Base-by-base conservation (phyloP, 2,888 invertebrate species). In the Drosophila setosimentum region DNA sequence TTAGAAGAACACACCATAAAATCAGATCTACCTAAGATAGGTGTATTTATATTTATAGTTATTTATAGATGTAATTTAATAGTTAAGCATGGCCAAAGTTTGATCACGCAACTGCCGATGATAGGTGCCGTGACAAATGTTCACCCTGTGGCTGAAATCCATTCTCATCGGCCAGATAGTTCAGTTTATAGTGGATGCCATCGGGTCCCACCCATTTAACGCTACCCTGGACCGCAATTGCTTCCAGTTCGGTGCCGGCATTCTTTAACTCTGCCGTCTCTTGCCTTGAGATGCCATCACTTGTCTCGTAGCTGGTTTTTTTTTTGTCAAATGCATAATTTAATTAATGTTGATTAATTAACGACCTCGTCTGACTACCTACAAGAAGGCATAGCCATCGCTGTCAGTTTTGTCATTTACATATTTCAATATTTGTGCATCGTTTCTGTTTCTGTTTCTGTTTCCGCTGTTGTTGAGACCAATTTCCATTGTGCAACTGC, bases 331-430 rank as follows among this genome's bases (percentile, higher is more conserved):
- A 35, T 27, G 54, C 32, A 33, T 13, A 35, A 2, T 29, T 30
- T 35, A 16, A 30, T 18, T 45, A 30, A 48, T 18, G 30, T 63
- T 11, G 40, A 6, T 66, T n/a, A 21, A 24, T 21, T 16, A 30
- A 16, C 40, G 42, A 27, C n/a, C 11, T 33, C 13, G 18, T 51
- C 33, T 24, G 8, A 33, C 30, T 45, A 82, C 90, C 94, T 93
- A 94, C 94, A 93, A 94, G 81, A 94, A 95, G 80, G 93, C 94
- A 92, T 95, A 95, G 58, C 94, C 93, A 82, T 94, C 94, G 40
- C 94, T 87, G 68, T 95, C 95, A 69, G 94, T 93, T 80, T 95
- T 95, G 84, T 95, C 94, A 68, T 93, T 93, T 21, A 91, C 83
- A 48, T 84, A 90, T 37, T 79, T 82, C 18, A 91, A 62, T 54